Percentiles rank a stretch among this genome's conserved stretches.
Evolutionary conservation across 1,140 invertebrate genomes (phyloP).

Genomic region (Megalopta genalis): DNA sequence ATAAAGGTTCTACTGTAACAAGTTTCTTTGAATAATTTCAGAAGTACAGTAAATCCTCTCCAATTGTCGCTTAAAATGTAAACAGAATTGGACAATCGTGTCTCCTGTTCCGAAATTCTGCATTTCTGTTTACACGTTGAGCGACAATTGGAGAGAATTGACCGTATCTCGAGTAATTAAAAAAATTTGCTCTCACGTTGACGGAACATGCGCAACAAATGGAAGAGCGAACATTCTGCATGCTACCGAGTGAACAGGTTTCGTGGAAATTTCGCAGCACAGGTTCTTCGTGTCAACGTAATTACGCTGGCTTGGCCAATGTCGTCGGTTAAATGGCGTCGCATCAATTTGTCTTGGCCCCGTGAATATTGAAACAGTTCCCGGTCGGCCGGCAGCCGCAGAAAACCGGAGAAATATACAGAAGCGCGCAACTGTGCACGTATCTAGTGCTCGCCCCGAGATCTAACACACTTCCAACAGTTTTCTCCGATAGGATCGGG

Average conservation of each 20-base stretch:
- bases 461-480: conserved; percentile 14
- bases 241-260: neutral
- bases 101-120: no score
- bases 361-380: conserved; percentile 21
- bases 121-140: no score
- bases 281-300: neutral
- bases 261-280: neutral
- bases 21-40: no score
- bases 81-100: no score
- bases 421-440: neutral
- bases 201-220: no score
- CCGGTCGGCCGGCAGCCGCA: neutral
- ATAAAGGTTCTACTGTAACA: no score
- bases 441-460: neutral
- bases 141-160: no score
- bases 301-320: neutral
- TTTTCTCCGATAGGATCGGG: conserved; percentile 19
- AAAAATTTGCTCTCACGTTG: no score
- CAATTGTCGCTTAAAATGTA: no score
- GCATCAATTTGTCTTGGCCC: neutral
- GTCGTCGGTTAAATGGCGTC: neutral
- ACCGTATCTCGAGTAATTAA: no score
- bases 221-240: no score
- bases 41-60: no score
- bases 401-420: conserved; percentile 12